phyloP scores from a whole-genome alignment of 2,888 invertebrate species.

The Acanthosepion pharaonis region DNA sequence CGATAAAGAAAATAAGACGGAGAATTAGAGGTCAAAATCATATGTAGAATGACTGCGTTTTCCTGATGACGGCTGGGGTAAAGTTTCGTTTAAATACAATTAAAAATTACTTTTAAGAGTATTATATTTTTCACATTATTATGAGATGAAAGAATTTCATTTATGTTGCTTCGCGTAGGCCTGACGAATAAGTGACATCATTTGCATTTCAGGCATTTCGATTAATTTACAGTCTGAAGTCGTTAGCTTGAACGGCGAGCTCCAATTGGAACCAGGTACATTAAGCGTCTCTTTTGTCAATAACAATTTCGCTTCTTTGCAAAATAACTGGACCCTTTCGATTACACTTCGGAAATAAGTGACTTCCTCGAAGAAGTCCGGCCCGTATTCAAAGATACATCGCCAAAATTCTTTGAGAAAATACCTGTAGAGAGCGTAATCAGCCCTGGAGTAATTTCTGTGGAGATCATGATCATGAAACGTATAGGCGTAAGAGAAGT shows the following conservation, averaged over 20 bases:
- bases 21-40: too few species aligned
- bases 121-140: background rate
- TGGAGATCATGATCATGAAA: background rate
- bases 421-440: background rate
- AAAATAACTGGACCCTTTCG: background rate
- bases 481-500: background rate
- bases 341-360: background rate
- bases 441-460: background rate
- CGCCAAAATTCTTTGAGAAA: background rate
- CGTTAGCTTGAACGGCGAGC: background rate
- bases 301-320: background rate
- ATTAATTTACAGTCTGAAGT: background rate
- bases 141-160: background rate
- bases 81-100: too few species aligned
- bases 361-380: background rate
- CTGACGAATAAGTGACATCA: background rate
- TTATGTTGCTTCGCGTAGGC: background rate
- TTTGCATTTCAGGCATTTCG: background rate
- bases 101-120: too few species aligned
- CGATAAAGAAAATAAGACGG: too few species aligned
- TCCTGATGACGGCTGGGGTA: too few species aligned
- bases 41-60: too few species aligned
- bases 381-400: background rate
- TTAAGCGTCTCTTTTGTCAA: background rate
- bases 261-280: background rate